phyloP scores from a whole-genome alignment of 2,888 invertebrate species.

The Sarcophaga caerulescens region DNA sequence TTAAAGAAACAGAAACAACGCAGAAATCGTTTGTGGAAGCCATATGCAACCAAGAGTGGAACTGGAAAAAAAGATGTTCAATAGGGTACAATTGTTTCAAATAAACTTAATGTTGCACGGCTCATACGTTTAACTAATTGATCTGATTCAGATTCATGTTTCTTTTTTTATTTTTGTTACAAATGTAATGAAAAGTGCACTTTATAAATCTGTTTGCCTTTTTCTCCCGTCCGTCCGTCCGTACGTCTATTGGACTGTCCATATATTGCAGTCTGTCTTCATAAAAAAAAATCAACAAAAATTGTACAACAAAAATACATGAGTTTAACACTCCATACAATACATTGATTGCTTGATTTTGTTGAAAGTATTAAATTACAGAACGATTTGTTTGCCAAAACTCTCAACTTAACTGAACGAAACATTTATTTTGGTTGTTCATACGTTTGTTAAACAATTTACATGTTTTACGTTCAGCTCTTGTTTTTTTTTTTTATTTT shows the following conservation, averaged over 20 bases:
- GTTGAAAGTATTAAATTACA: conserved; percentile 58
- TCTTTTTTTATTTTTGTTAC: conserved; percentile 49
- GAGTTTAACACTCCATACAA: neutral
- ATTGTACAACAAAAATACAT: conserved; percentile 4
- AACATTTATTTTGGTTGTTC: conserved; percentile 62
- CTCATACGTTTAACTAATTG: conserved; percentile 9
- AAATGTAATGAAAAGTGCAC: conserved; percentile 20
- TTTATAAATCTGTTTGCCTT: neutral
- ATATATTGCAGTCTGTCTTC: neutral
- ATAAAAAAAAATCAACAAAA: too few relatives aligned
- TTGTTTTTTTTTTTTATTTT: conserved; percentile 1
- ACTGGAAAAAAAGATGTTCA: too few relatives aligned
- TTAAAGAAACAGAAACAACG: too few relatives aligned
- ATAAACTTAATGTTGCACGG: neutral
- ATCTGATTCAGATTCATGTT: conserved; percentile 16
- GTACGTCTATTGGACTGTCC: neutral
- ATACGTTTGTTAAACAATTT: conserved; percentile 59
- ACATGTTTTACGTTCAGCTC: conserved; percentile 37
- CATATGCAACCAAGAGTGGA: too few relatives aligned
- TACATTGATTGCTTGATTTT: conserved; percentile 36
- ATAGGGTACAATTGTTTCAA: too few relatives aligned
- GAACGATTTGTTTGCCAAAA: conserved; percentile 61
- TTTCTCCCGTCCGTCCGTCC: neutral
- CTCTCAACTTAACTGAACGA: conserved; percentile 4
- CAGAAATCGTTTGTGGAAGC: too few relatives aligned